Base-by-base conservation (phyloP, 2,797 vertebrate species). In the Paratrypauchen microcephalus region DNA sequence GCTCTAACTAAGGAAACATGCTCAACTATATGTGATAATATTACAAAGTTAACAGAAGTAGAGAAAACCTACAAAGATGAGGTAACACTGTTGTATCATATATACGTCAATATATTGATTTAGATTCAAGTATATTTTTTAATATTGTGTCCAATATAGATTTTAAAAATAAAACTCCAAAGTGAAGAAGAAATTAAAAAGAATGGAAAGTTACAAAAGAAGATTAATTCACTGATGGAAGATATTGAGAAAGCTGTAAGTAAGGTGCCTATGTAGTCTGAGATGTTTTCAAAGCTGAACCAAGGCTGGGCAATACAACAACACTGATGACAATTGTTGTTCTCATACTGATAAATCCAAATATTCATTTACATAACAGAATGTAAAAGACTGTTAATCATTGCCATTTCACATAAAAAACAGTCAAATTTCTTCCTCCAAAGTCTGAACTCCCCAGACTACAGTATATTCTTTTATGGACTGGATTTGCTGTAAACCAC, bases 221-320 rank as follows among this genome's bases (percentile, higher is more conserved):
- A 75, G 50, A 60, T 76, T 66, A 32, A 41, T 60, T 68, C 85
- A 65, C 32, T 87, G 11, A 61, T 83, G 59, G 84, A 91, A 71
- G 41, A 81, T 66, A 57, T 86, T 18, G 71, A 89, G 70, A 74
- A 75, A 83, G 73, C 79, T 48, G 90, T 94, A 89, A 92, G 91
- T 91, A 45, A 16, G 39, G 2, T 2, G 13, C 15, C 6, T 45
- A 21, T 23, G 23, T 23, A 52, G 18, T 62, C 21, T 36, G 11
- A 13, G n/a, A 16, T 9, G 2, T 36, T 19, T 61, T n/a, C 2
- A n/a, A 41, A 32, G 30, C 39, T 62, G n/a, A 41, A 62, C 16
- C 41, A 15, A 15, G 41, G 41, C 12, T 13, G 41, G 41, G 13
- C 13, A 45, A 45, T 45, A 45, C 39, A 41, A 41, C 13, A 41